Percentiles rank a stretch among this genome's conserved stretches.
Conservation (phyloP, 2,797 vertebrate species). For the Anguilla marmorata region DNA sequence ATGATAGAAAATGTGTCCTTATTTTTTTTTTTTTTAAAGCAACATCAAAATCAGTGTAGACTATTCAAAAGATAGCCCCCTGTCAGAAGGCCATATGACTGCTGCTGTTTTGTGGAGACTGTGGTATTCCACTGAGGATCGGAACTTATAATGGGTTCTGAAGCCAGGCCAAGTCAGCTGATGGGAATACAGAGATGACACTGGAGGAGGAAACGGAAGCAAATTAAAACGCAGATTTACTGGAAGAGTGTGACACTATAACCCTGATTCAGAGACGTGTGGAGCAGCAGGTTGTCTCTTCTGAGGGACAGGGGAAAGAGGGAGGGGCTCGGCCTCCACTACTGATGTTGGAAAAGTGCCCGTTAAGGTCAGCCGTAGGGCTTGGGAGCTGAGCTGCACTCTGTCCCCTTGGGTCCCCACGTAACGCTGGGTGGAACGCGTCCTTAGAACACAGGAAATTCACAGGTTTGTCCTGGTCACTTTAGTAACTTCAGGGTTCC, state of each 20-base stretch:
- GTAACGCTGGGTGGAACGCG: background rate
- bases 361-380: background rate
- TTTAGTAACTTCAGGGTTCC: background rate
- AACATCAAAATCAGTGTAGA: background rate
- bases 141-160: background rate
- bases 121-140: background rate
- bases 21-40: background rate
- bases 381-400: background rate
- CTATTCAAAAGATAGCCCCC: background rate
- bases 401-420: background rate
- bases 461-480: background rate
- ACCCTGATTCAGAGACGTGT: conserved; percentile 6
- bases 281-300: background rate
- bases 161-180: background rate
- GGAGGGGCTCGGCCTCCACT: background rate
- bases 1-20: background rate
- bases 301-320: too few relatives aligned
- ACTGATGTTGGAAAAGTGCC: background rate
- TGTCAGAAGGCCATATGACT: background rate
- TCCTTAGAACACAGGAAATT: background rate
- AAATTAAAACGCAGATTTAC: background rate
- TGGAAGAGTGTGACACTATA: background rate
- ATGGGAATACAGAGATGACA: background rate
- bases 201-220: background rate
- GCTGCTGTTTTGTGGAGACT: background rate